Evolutionary conservation across 2,888 invertebrate species (phyloP).

Genomic region (Netelia fuscicornis): DNA sequence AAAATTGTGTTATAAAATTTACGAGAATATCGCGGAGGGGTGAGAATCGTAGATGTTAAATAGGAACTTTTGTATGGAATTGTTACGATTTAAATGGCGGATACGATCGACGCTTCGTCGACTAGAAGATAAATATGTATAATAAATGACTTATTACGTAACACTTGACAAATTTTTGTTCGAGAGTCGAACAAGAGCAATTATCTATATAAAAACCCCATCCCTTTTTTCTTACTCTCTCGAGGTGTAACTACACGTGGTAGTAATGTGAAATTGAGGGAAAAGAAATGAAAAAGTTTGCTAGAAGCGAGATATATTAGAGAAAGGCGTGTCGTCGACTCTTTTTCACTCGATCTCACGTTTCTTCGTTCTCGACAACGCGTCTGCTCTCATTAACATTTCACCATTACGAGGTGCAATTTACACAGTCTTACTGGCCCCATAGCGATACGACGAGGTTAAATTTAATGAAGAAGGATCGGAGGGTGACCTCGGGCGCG

Average conservation of each 20-base stretch:
- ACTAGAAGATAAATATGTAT: slow-evolving; percentile 37
- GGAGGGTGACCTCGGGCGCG: slow-evolving; percentile 57
- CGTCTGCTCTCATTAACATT: slow-evolving; percentile 70
- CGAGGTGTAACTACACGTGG: not conserved
- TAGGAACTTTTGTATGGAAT: no score
- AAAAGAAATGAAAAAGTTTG: slow-evolving; percentile 1
- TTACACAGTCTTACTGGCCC: slow-evolving; percentile 58
- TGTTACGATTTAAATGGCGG: not conserved
- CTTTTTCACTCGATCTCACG: slow-evolving; percentile 7
- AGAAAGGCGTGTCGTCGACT: slow-evolving; percentile 13
- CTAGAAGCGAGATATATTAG: slow-evolving; percentile 23
- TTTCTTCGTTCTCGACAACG: not conserved
- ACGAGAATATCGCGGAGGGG: no score
- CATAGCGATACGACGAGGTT: slow-evolving; percentile 48
- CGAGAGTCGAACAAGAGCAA: slow-evolving; percentile 29
- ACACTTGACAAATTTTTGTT: slow-evolving; percentile 41
- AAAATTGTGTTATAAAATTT: no score
- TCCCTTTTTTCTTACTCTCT: slow-evolving; percentile 11
- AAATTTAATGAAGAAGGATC: slow-evolving; percentile 74
- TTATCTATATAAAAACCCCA: not conserved
- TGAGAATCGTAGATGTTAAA: no score
- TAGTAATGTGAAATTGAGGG: slow-evolving; percentile 18
- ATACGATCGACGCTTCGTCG: slow-evolving; percentile 11
- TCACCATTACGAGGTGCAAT: slow-evolving; percentile 70
- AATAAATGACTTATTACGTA: not conserved